phyloP scores from a whole-genome alignment of 2,797 vertebrate species.

The Gallinago stenura region DNA sequence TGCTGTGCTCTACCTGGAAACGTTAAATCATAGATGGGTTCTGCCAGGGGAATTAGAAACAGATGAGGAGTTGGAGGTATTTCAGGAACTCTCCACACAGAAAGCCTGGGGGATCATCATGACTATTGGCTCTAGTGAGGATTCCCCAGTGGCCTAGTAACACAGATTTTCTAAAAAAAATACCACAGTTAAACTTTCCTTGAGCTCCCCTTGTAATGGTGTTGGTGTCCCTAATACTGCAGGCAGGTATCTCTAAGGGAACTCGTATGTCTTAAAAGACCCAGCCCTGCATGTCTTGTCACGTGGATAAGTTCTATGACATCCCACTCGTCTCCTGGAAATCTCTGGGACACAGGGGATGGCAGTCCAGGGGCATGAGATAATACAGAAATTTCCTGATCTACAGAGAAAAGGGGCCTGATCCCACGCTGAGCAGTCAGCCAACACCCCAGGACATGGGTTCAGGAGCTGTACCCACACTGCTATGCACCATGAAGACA shows the following conservation, averaged over 20 bases:
- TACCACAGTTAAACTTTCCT: not conserved
- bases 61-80: not conserved
- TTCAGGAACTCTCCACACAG: not conserved
- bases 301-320: not conserved
- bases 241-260: not conserved
- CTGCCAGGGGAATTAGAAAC: not conserved
- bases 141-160: not conserved
- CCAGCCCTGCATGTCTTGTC: not conserved
- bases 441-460: not conserved
- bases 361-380: not conserved
- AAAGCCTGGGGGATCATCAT: not conserved
- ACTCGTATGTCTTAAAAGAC: not conserved
- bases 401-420: not conserved
- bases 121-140: not conserved
- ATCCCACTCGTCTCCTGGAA: accelerated
- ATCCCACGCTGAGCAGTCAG: not conserved
- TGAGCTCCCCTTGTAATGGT: not conserved
- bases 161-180: not conserved
- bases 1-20: not conserved
- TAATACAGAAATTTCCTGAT: not conserved
- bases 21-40: not conserved
- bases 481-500: not conserved
- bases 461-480: not conserved
- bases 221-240: not conserved
- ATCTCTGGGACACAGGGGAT: not conserved